Conservation (phyloP, 92 coral and sea anemone genomes). For the Epizoanthus ramosus region DNA sequence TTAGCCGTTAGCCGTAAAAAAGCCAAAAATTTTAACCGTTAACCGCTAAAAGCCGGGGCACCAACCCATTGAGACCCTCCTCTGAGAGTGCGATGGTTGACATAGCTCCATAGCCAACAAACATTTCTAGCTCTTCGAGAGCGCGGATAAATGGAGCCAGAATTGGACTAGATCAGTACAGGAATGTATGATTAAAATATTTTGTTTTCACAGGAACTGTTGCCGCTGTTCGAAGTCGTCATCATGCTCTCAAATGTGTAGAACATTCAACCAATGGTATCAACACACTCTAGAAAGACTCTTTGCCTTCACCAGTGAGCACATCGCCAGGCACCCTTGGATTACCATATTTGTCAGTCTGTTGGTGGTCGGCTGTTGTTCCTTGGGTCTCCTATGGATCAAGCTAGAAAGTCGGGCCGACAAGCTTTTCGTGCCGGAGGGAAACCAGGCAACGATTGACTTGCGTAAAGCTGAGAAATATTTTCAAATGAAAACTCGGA, state of each 20-base stretch:
- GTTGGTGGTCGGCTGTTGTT: slow-evolving; percentile 35
- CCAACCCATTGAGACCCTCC: no score
- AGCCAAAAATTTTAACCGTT: no score
- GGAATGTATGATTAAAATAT: no score
- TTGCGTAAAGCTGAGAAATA: slow-evolving; percentile 44
- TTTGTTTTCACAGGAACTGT: neutral
- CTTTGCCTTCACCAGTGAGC: slow-evolving; percentile 56
- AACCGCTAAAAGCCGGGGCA: no score
- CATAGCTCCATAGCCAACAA: no score
- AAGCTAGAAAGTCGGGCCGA: slow-evolving; percentile 49
- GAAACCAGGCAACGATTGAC: slow-evolving; percentile 51
- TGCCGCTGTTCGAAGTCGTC: neutral
- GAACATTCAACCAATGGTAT: slow-evolving; percentile 39
- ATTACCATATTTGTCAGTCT: slow-evolving; percentile 45
- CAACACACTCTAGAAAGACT: slow-evolving; percentile 35
- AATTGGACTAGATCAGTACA: no score
- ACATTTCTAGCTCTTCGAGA: no score
- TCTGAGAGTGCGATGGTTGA: no score
- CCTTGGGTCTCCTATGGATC: slow-evolving; percentile 45
- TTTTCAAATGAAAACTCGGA: slow-evolving; percentile 45
- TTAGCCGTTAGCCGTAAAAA: no score
- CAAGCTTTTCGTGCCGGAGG: slow-evolving; percentile 55
- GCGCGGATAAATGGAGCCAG: no score
- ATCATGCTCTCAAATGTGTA: slow-evolving; percentile 20
- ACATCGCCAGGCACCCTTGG: slow-evolving; percentile 53